phyloP scores from a whole-genome alignment of 2,888 invertebrate genomes.

The Drosophila subquinaria region DNA sequence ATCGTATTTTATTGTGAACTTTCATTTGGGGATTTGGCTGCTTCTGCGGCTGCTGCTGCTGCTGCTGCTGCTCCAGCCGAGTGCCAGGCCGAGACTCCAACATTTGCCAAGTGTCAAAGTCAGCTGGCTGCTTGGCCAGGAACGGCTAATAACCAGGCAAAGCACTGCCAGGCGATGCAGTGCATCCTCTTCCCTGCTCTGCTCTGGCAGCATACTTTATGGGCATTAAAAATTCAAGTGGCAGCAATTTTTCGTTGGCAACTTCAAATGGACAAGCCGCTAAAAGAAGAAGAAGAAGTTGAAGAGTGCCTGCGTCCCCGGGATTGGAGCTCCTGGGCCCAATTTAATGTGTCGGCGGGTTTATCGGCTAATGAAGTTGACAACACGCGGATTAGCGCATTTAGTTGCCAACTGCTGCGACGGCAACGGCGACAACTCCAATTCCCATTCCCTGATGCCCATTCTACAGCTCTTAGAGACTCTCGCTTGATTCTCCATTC shows the following conservation, averaged over 20 bases:
- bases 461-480: constrained; percentile 9
- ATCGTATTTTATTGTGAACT: constrained; percentile 78
- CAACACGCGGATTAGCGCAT: constrained; percentile 86
- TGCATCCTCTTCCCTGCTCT: constrained; percentile 50
- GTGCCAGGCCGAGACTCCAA: constrained; percentile 23
- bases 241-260: constrained; percentile 84
- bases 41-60: constrained; percentile 4
- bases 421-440: constrained; percentile 12
- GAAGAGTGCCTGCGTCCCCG: constrained; percentile 19
- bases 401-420: constrained; percentile 76
- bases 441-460: not conserved
- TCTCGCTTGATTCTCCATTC: constrained; percentile 1
- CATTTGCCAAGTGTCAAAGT: constrained; percentile 75
- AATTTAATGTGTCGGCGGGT: constrained; percentile 85
- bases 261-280: constrained; percentile 82
- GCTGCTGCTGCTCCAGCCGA: constrained; percentile 17
- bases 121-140: constrained; percentile 54
- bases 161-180: constrained; percentile 37
- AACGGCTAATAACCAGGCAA: constrained; percentile 61
- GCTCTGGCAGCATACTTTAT: constrained; percentile 79
- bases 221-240: constrained; percentile 84
- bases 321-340: constrained; percentile 52
- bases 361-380: constrained; percentile 86
- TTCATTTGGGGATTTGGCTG: constrained; percentile 64
- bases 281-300: constrained; percentile 16